Conservation (phyloP, 2,797 vertebrate species). For the Merluccius polli region DNA sequence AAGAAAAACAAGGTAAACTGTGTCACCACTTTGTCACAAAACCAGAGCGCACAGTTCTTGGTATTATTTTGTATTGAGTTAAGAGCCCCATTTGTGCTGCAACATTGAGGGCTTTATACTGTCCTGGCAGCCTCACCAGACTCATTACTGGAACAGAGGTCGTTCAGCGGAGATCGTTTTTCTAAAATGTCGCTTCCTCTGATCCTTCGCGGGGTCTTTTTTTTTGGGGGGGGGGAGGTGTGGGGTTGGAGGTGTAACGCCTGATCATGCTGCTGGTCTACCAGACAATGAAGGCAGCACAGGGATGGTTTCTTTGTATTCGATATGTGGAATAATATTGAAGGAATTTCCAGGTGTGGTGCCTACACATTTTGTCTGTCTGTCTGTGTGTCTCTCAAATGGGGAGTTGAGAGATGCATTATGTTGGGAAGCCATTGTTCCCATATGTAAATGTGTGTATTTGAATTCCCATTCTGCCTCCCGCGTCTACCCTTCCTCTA, state of each 20-base stretch:
- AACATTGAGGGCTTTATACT: neutral
- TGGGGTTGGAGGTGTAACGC: neutral
- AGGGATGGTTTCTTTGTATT: neutral
- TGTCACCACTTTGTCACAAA: no score
- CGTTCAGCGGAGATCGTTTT: slow-evolving; percentile 1
- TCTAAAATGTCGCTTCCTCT: neutral
- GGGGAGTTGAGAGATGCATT: neutral
- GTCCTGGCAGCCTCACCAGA: neutral
- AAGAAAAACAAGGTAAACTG: no score
- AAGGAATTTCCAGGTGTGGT: neutral
- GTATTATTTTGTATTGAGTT: no score
- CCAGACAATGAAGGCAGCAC: neutral
- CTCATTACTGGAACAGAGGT: slow-evolving; percentile 13
- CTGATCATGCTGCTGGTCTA: neutral
- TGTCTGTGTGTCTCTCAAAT: neutral
- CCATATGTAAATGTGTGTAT: neutral
- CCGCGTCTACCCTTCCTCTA: neutral
- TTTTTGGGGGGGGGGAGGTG: no score
- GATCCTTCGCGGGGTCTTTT: neutral
- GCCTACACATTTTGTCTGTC: neutral
- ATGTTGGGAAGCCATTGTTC: neutral
- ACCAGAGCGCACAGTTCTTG: no score
- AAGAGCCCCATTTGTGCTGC: neutral
- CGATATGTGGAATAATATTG: neutral
- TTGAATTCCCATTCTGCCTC: neutral